Evolutionary conservation across 1,140 invertebrate genomes (phyloP).

Genomic region (Drosophila sproati): DNA sequence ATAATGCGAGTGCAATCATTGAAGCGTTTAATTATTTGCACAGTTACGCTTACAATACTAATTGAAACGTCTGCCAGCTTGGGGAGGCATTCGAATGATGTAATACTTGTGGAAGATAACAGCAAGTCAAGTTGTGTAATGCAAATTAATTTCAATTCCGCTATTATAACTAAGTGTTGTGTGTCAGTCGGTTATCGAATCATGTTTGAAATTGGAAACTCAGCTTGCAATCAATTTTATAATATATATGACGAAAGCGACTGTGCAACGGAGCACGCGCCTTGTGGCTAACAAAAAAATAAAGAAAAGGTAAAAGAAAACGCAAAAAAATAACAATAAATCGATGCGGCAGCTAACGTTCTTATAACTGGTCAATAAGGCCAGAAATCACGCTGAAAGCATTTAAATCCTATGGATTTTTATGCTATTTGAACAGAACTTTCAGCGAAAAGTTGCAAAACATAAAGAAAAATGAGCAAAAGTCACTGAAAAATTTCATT

Average conservation of each 20-base stretch:
- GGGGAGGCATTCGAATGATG: no score
- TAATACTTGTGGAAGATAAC: no score
- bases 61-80: constrained; percentile 2
- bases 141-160: constrained; percentile 4
- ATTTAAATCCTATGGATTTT: constrained; percentile 70
- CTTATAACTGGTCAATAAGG: constrained; percentile 27
- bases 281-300: constrained; percentile 1
- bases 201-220: not conserved
- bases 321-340: constrained; percentile 54
- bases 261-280: constrained; percentile 4
- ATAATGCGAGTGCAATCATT: not conserved
- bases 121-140: not conserved
- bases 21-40: constrained; percentile 1
- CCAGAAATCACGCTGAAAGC: constrained; percentile 71
- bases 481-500: constrained; percentile 55
- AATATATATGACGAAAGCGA: constrained; percentile 26
- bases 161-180: not conserved
- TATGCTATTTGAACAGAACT: constrained; percentile 20
- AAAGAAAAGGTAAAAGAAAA: not conserved
- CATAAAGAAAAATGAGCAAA: constrained; percentile 20
- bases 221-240: constrained; percentile 35
- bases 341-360: constrained; percentile 54
- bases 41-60: not conserved
- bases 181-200: not conserved
- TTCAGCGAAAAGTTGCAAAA: not conserved